Evolutionary conservation across 1,140 invertebrate genomes (phyloP).

Genomic region (Formica exsecta): DNA sequence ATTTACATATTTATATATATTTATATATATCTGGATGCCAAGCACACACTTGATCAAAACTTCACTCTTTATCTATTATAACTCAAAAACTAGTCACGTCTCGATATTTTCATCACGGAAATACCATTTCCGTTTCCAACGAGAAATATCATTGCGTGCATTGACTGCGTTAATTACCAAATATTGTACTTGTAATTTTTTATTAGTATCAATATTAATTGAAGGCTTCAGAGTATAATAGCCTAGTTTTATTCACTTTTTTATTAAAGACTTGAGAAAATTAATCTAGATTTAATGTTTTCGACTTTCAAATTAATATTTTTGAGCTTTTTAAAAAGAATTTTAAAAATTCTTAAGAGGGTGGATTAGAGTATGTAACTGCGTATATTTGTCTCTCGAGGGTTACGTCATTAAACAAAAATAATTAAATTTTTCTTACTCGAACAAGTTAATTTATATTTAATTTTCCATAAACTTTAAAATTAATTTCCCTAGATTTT

Average conservation of each 20-base stretch:
- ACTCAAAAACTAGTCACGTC: background rate
- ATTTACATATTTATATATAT: too few relatives aligned
- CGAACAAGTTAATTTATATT: background rate
- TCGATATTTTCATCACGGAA: slow-evolving; percentile 11
- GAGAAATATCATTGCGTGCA: background rate
- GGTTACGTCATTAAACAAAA: background rate
- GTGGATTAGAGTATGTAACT: background rate
- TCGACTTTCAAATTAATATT: background rate
- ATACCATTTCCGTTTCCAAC: slow-evolving; percentile 14
- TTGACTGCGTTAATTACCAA: background rate
- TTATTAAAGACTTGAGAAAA: background rate
- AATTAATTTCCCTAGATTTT: background rate
- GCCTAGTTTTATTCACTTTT: background rate
- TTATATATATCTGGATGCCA: background rate
- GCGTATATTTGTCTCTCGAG: background rate
- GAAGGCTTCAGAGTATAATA: background rate
- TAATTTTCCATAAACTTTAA: background rate
- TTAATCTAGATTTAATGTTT: background rate
- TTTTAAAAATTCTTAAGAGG: background rate
- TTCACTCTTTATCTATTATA: background rate
- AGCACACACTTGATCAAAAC: background rate
- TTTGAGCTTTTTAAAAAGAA: background rate
- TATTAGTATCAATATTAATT: background rate
- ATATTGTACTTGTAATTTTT: too few relatives aligned
- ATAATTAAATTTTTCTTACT: background rate